Conservation (phyloP, 2,797 vertebrate genomes). For the Rousettus madagascariensis region DNA sequence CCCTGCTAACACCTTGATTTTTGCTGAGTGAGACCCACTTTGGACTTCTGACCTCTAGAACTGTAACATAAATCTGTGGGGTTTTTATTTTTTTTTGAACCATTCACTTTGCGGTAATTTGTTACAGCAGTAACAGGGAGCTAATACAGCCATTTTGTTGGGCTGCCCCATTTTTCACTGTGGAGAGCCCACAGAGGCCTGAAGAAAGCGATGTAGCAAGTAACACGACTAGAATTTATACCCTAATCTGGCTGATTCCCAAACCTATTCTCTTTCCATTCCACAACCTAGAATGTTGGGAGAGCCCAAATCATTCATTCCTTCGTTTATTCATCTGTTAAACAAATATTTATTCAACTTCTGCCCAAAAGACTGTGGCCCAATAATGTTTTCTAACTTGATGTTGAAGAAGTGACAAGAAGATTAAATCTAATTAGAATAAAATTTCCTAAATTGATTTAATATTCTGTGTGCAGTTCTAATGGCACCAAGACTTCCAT, state of each 20-base stretch:
- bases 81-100: not conserved
- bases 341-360: not conserved
- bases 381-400: not conserved
- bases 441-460: not conserved
- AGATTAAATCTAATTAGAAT: not conserved
- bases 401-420: not conserved
- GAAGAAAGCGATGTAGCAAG: not conserved
- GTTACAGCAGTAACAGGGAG: not conserved
- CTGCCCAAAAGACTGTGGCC: not conserved
- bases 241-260: not conserved
- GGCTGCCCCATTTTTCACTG: not conserved
- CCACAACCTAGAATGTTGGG: not conserved
- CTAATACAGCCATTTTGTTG: not conserved
- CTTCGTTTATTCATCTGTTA: not conserved
- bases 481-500: not conserved
- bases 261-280: not conserved
- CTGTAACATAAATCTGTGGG: not conserved
- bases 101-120: not conserved
- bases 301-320: not conserved
- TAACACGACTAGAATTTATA: not conserved
- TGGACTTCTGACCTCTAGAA: not conserved
- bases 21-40: not conserved
- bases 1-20: not conserved
- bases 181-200: not conserved
- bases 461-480: not conserved